phyloP scores from a whole-genome alignment of 2,113 vertebrate genomes.

The Colinus virginianus region DNA sequence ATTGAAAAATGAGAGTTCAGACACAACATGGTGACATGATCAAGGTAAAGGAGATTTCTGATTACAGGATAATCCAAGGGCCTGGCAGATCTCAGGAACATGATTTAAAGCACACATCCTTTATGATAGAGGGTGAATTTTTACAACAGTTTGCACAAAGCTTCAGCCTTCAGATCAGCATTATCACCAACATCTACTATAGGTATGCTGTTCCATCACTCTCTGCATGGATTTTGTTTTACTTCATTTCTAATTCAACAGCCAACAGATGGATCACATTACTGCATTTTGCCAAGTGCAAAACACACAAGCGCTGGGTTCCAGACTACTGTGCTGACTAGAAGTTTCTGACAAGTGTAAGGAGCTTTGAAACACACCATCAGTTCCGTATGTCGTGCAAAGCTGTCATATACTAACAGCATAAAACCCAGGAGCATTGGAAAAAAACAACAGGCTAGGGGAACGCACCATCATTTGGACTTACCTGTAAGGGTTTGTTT shows the following conservation, averaged over 20 bases:
- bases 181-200: neutral
- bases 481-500: neutral
- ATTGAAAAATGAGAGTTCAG: neutral
- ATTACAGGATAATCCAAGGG: neutral
- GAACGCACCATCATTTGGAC: neutral
- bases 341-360: constrained; percentile 41
- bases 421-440: fast-evolving
- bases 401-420: neutral
- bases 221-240: neutral
- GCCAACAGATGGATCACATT: constrained; percentile 17
- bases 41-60: neutral
- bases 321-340: neutral
- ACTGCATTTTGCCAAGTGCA: neutral
- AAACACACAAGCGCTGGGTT: neutral
- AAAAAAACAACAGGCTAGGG: neutral
- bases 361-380: constrained; percentile 20
- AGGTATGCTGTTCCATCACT: neutral
- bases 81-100: fast-evolving
- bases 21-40: neutral
- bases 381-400: neutral
- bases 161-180: neutral
- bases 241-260: constrained; percentile 11
- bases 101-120: neutral
- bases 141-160: neutral
- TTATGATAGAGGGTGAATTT: neutral